A percentile compares a stretch with the other conserved stretches of the same genome.
These are phyloP conservation scores for Coecobrya sp. DNA, from an alignment of 2,888 invertebrate genomes.

Conservation along the genomic window DNA sequence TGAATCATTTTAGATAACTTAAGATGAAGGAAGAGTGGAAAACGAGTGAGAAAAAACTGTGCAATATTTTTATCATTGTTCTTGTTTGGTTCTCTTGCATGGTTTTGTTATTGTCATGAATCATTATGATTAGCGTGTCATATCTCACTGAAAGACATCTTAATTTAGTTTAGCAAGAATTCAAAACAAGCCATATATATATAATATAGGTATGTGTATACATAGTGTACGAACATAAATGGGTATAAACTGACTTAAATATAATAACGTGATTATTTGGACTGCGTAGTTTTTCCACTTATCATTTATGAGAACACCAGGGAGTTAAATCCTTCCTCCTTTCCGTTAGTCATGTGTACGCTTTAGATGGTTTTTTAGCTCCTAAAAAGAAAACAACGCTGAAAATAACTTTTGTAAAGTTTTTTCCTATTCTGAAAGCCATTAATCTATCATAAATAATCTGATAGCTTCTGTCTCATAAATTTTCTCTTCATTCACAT, in stretches of 20 bases:
- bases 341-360: neutral
- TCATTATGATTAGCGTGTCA: slow-evolving; percentile 63
- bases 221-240: no score
- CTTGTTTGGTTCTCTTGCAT: neutral
- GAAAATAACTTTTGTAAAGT: slow-evolving; percentile 80
- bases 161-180: slow-evolving; percentile 52
- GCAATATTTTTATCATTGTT: slow-evolving; percentile 23
- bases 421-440: slow-evolving; percentile 84
- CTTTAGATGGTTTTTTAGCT: slow-evolving; percentile 14
- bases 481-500: slow-evolving; percentile 80
- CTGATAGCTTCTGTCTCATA: slow-evolving; percentile 86
- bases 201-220: neutral
- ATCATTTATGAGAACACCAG: neutral
- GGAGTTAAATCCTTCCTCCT: slow-evolving; percentile 16
- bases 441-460: slow-evolving; percentile 87
- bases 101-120: slow-evolving; percentile 11
- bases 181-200: neutral
- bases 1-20: slow-evolving; percentile 1
- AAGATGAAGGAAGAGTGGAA: neutral
- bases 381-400: neutral
- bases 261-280: slow-evolving; percentile 14
- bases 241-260: slow-evolving; percentile 30
- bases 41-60: slow-evolving; percentile 2
- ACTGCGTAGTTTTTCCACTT: neutral
- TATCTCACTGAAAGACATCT: slow-evolving; percentile 66